Percentiles rank a stretch among this genome's conserved stretches.
Conservation (phyloP, 2,113 vertebrate species). For the Neolamprologus kungweensis region DNA sequence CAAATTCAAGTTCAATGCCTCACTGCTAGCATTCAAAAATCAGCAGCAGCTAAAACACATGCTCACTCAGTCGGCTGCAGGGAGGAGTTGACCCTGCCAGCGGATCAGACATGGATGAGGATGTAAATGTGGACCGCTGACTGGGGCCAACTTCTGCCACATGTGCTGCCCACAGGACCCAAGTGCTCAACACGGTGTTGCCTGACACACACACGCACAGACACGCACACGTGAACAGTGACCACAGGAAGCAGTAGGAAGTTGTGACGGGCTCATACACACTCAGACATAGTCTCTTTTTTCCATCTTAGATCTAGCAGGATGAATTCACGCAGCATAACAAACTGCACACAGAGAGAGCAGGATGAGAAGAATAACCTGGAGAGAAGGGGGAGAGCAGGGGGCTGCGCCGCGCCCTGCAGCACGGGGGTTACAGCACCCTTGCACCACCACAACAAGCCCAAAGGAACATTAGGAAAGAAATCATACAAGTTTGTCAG, state of each 20-base stretch:
- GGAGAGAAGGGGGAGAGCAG: conserved; percentile 29
- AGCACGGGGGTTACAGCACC: conserved; percentile 43
- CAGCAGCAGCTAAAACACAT: conserved; percentile 7
- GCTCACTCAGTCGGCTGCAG: conserved; percentile 10
- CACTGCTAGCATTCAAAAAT: not conserved
- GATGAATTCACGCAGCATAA: not conserved
- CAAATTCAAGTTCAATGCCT: not conserved
- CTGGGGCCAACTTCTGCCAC: conserved; percentile 29
- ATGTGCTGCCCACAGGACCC: not conserved
- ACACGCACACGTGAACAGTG: conserved; percentile 36
- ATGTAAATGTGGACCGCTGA: not conserved
- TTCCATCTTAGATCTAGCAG: not conserved
- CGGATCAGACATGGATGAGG: not conserved
- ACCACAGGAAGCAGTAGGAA: conserved; percentile 23
- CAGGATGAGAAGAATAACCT: conserved; percentile 56
- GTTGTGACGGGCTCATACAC: not conserved
- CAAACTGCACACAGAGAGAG: conserved; percentile 41
- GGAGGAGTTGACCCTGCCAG: conserved; percentile 33
- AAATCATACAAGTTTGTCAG: not conserved
- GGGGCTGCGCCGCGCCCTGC: conserved; percentile 35
- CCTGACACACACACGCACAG: not conserved
- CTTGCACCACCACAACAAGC: conserved; percentile 26
- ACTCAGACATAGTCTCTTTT: not conserved
- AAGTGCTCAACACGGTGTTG: not conserved
- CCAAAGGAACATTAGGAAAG: conserved; percentile 20